These are phyloP conservation scores for Pleuronectes platessa DNA, from an alignment of 2,113 vertebrate genomes.

Conservation along the genomic window DNA sequence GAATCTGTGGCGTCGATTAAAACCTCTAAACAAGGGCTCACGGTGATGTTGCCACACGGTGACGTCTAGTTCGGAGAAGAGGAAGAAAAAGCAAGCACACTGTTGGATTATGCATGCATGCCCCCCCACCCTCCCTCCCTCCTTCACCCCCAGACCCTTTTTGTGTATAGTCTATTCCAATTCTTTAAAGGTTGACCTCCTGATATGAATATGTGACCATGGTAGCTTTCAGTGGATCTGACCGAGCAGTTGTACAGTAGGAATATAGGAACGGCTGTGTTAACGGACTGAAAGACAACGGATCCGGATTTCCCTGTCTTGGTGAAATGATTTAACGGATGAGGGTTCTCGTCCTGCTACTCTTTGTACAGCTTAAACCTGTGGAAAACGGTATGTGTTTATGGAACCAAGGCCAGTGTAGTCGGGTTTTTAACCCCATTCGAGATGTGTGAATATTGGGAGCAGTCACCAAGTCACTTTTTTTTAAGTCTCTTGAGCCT, in stretches of 20 bases:
- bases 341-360: constrained; percentile 49
- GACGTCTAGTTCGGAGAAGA: constrained; percentile 39
- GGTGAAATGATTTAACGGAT: constrained; percentile 58
- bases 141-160: not conserved
- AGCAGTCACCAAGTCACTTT: constrained; percentile 82
- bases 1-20: constrained; percentile 45
- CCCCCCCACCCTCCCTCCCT: too few species aligned
- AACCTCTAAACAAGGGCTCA: constrained; percentile 73
- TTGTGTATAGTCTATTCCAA: constrained; percentile 55
- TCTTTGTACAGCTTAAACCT: constrained; percentile 77
- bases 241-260: constrained; percentile 74
- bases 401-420: constrained; percentile 75
- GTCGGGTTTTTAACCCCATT: constrained; percentile 48
- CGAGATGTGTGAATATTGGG: constrained; percentile 67
- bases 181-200: constrained; percentile 49
- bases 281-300: constrained; percentile 40
- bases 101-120: constrained; percentile 66
- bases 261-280: constrained; percentile 51
- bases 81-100: constrained; percentile 64
- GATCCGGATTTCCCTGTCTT: constrained; percentile 44
- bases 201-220: constrained; percentile 60
- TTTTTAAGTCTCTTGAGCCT: constrained; percentile 57
- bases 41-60: constrained; percentile 50
- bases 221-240: constrained; percentile 69
- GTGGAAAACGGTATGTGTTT: constrained; percentile 65